Percentiles rank a stretch among this genome's conserved stretches.
Conservation (phyloP, 2,113 vertebrate genomes). For the Nipponia nippon region DNA sequence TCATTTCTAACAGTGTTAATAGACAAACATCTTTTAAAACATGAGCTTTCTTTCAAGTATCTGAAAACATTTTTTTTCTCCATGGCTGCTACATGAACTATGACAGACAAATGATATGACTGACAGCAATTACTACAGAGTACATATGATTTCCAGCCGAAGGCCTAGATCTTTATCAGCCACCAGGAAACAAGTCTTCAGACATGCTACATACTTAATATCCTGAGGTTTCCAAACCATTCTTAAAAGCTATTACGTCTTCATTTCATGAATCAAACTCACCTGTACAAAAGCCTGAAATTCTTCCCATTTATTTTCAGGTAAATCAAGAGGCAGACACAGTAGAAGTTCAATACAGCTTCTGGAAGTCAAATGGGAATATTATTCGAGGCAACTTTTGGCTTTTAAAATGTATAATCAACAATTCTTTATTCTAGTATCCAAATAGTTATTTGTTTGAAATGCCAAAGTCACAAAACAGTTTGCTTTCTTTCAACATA, state of each 20-base stretch:
- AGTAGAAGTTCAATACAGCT: slow-evolving; percentile 94
- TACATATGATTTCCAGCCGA: not conserved
- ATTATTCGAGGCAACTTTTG: not conserved
- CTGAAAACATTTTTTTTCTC: not conserved
- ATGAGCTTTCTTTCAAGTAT: not conserved
- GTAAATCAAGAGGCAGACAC: slow-evolving; percentile 86
- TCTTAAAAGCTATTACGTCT: not conserved
- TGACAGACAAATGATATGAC: not conserved
- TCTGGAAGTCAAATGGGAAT: slow-evolving; percentile 71
- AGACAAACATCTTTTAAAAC: not conserved
- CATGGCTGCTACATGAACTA: not conserved
- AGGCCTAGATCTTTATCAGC: slow-evolving; percentile 17
- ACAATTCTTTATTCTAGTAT: not conserved
- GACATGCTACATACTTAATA: not conserved
- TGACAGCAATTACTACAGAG: not conserved
- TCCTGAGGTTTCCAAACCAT: not conserved
- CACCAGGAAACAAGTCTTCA: not conserved
- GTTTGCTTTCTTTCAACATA: not conserved
- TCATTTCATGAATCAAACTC: slow-evolving; percentile 38
- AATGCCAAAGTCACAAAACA: not conserved
- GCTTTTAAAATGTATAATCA: not conserved
- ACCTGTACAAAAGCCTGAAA: slow-evolving; percentile 90
- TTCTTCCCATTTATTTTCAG: slow-evolving; percentile 84
- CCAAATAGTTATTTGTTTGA: not conserved
- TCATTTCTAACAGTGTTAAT: not conserved